These are phyloP conservation scores for Nansenia antarctica DNA, from an alignment of 2,113 vertebrate species.

Conservation along the genomic window DNA sequence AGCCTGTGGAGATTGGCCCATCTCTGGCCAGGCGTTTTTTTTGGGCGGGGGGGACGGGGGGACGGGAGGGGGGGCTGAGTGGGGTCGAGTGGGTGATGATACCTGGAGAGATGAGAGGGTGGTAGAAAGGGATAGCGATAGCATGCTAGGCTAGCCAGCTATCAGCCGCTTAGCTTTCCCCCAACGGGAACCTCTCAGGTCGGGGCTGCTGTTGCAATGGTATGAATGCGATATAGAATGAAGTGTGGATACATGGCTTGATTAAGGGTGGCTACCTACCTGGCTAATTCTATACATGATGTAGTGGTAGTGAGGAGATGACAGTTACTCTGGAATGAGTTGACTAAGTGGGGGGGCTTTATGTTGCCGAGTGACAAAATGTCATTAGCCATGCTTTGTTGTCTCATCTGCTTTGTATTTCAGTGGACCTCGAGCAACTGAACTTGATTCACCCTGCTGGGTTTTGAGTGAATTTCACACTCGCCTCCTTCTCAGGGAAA, in stretches of 20 bases:
- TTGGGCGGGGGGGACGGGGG: no score
- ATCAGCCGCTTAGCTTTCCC: no score
- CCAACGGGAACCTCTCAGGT: background rate
- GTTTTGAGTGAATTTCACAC: conserved; percentile 23
- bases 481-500: conserved; percentile 43
- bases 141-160: conserved; percentile 31
- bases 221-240: conserved; percentile 32
- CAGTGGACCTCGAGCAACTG: conserved; percentile 3
- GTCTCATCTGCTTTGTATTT: background rate
- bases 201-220: conserved; percentile 9
- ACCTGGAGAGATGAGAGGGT: conserved; percentile 22
- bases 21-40: conserved; percentile 39
- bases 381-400: no score
- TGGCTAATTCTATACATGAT: no score
- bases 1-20: conserved; percentile 49
- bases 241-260: conserved; percentile 11
- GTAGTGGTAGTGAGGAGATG: no score
- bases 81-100: conserved; percentile 70
- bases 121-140: conserved; percentile 41
- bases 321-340: no score
- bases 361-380: no score
- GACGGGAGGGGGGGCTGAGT: conserved; percentile 63
- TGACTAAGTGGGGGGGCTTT: no score
- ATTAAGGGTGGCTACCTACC: no score
- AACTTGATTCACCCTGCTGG: conserved; percentile 1